phyloP scores from a whole-genome alignment of 92 coral and sea anemone genomes.

The Nematostella vectensis region DNA sequence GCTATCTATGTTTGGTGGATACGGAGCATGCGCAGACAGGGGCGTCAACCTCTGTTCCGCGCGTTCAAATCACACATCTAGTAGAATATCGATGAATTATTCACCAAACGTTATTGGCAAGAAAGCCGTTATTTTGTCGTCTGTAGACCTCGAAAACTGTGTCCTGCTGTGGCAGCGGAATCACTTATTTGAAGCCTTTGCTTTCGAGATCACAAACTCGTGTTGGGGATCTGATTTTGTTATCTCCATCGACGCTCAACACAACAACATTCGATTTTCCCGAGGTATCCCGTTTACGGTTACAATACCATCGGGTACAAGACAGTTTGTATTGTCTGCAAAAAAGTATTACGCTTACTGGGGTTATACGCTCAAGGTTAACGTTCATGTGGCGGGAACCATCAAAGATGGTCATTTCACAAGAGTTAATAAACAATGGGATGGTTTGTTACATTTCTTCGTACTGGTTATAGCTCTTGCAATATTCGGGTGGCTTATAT shows the following conservation, averaged over 20 bases:
- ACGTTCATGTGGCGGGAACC: neutral
- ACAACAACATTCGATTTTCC: constrained; percentile 42
- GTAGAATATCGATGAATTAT: no score
- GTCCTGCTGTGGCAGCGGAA: constrained; percentile 34
- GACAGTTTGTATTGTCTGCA: constrained; percentile 51
- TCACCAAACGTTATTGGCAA: constrained; percentile 11
- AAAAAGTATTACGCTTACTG: constrained; percentile 7
- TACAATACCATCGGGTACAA: constrained; percentile 31
- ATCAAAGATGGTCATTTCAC: no score
- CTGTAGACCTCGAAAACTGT: constrained; percentile 30
- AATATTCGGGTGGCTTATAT: no score
- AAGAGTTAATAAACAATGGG: no score
- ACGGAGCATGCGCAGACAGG: constrained; percentile 62
- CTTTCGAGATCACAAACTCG: constrained; percentile 49
- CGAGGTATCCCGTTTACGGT: constrained; percentile 41
- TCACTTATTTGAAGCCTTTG: constrained; percentile 26
- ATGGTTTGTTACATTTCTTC: no score
- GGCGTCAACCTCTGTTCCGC: constrained; percentile 57
- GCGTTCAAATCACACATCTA: neutral
- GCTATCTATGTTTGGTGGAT: constrained; percentile 42
- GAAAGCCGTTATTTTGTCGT: neutral
- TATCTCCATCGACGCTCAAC: constrained; percentile 9
- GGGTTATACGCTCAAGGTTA: neutral
- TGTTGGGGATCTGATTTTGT: constrained; percentile 21
- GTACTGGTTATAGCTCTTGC: no score